These are phyloP conservation scores for Drymonia ruficornis DNA, from an alignment of 2,888 invertebrate species.

Conservation along the genomic window DNA sequence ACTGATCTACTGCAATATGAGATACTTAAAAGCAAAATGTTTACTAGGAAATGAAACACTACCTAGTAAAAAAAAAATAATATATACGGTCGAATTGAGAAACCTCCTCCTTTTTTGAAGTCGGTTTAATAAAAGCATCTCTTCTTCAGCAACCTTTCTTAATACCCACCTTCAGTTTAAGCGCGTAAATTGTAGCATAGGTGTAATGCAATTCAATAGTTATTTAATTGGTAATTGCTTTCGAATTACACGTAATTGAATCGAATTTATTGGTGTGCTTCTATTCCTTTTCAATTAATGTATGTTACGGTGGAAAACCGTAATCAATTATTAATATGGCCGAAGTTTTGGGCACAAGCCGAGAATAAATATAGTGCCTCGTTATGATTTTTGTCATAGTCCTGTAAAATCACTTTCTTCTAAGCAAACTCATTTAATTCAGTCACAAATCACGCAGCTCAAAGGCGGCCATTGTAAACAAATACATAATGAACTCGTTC, in stretches of 20 bases:
- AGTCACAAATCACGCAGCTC: conserved; percentile 17
- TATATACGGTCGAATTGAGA: no score
- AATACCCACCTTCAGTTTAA: neutral
- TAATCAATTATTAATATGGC: no score
- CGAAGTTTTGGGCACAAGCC: no score
- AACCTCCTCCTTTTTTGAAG: no score
- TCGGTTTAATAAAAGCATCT: no score
- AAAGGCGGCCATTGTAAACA: conserved; percentile 26
- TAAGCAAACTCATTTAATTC: conserved; percentile 19
- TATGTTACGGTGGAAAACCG: no score
- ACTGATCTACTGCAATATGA: no score
- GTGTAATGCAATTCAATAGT: conserved; percentile 25
- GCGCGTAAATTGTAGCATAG: neutral
- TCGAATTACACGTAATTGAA: conserved; percentile 19
- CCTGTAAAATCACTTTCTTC: conserved; percentile 13
- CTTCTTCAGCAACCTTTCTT: neutral
- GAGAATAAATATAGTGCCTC: neutral
- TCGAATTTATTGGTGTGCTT: conserved; percentile 23
- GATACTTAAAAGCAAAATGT: no score
- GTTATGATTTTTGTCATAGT: conserved; percentile 7
- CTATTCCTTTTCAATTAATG: conserved; percentile 4
- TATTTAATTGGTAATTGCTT: conserved; percentile 9
- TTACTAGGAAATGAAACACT: no score
- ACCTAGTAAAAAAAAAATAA: no score
- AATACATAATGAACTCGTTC: conserved; percentile 10